These are phyloP conservation scores for Erythrocercus mccallii DNA, from an alignment of 2,113 vertebrate genomes.

Conservation along the genomic window DNA sequence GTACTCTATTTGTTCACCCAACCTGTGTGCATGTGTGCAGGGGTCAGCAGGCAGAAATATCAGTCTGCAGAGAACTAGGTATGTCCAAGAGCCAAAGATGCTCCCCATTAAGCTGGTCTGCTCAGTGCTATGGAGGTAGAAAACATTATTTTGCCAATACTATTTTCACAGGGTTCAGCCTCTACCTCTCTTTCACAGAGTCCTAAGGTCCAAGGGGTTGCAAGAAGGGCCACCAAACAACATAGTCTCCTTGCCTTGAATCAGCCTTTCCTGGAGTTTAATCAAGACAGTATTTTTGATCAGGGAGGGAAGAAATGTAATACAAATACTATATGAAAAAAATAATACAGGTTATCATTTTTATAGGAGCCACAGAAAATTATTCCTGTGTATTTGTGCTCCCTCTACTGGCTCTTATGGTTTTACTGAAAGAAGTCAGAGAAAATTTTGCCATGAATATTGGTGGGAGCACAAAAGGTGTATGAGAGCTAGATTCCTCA, in stretches of 20 bases:
- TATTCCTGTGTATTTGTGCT: conserved; percentile 36
- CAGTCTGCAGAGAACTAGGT: neutral
- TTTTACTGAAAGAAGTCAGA: neutral
- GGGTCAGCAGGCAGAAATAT: neutral
- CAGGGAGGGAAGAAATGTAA: rapidly evolving
- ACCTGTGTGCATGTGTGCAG: neutral
- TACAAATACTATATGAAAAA: neutral
- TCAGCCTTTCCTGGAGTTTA: neutral
- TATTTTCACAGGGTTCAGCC: neutral
- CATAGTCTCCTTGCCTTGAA: neutral
- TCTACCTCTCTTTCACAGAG: neutral
- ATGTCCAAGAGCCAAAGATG: neutral
- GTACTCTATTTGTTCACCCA: neutral
- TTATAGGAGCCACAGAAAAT: neutral
- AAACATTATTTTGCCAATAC: neutral
- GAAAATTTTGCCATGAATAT: neutral
- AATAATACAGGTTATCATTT: neutral
- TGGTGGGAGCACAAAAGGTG: neutral
- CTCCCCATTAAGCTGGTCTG: neutral
- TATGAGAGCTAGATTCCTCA: neutral
- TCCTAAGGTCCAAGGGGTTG: neutral
- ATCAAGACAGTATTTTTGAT: neutral
- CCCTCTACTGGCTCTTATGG: conserved; percentile 46
- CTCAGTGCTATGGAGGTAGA: neutral
- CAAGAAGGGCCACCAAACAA: neutral